Conservation (phyloP, 2,797 vertebrate species). For the Labeo calbasu region DNA sequence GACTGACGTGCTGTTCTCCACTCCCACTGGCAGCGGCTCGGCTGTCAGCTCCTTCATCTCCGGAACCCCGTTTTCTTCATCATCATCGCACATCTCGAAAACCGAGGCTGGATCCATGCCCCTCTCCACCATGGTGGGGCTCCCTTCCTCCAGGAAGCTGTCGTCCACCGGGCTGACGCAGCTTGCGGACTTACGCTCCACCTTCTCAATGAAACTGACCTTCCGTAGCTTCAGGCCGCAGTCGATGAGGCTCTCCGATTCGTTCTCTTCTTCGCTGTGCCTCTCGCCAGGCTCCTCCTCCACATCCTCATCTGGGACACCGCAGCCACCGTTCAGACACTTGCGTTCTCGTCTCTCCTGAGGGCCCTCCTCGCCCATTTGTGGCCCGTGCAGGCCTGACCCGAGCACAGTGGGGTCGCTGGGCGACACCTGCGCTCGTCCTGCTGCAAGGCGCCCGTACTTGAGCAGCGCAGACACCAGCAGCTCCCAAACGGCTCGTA, state of each 20-base stretch:
- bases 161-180: constrained; percentile 71
- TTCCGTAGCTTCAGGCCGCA: constrained; percentile 92
- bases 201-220: constrained; percentile 94
- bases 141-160: constrained; percentile 90
- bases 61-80: constrained; percentile 78
- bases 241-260: constrained; percentile 87
- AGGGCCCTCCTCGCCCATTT: constrained; percentile 63
- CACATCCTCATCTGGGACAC: constrained; percentile 87
- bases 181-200: constrained; percentile 76
- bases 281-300: constrained; percentile 81
- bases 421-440: constrained; percentile 73
- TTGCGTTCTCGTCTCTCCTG: constrained; percentile 81
- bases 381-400: constrained; percentile 69
- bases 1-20: constrained; percentile 71
- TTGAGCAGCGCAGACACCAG: constrained; percentile 79
- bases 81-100: constrained; percentile 90
- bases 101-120: constrained; percentile 88
- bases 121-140: constrained; percentile 95
- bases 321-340: constrained; percentile 92
- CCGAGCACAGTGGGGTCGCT: constrained; percentile 68
- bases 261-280: constrained; percentile 84
- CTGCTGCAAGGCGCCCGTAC: constrained; percentile 72
- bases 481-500: constrained; percentile 82
- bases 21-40: constrained; percentile 46
- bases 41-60: constrained; percentile 71